Base-by-base conservation (phyloP, 2,888 invertebrate genomes). In the Drosophila atripex region DNA sequence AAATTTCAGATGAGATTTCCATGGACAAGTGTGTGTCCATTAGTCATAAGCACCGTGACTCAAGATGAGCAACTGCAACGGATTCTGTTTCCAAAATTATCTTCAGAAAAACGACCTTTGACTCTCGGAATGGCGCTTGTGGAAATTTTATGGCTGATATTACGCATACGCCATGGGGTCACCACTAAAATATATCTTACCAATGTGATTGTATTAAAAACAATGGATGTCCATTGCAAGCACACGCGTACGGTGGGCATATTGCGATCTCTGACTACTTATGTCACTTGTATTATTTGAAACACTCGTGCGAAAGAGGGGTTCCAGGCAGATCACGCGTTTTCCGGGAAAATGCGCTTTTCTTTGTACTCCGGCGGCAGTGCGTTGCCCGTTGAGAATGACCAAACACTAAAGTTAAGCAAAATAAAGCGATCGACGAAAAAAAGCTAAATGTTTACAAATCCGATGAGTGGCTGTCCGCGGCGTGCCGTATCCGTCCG, bases 191-290 rank as follows among this genome's bases (percentile, higher is more conserved):
- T 4, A 25, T 9, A 11, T 12, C 90, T 88, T 70, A 89, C 89
- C 88, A 89, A 73, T 59, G 87, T 88, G 28, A 89, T 51, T 9
- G 80, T 80, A 65, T 86, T 89, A 69, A 83, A 89, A 11, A 88
- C 61, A 7, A 89, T 77, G 39, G 87, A 73, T 16, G 86, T 74
- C 90, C 90, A 90, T 75, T 89, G 89, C 59, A 89, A 69, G 70
- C 83, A 88, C 71, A 86, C 80, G 73, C 89, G 86, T 30, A 79
- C 54, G 41, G 89, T 80, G 30, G 86, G 72, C 89, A 86, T 89
- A 35, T 21, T 64, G 39, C 30, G 32, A 51, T 41, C 61, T 46
- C 49, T 11, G 8, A 16, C 1, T 18, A 8, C 8, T 18, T 9
- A 1, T 39, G 3, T 41, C 16, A 16, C 14, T 16, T 16, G 16